These are phyloP conservation scores for Calephelis nemesis DNA, from an alignment of 1,140 invertebrate species.

Conservation along the genomic window DNA sequence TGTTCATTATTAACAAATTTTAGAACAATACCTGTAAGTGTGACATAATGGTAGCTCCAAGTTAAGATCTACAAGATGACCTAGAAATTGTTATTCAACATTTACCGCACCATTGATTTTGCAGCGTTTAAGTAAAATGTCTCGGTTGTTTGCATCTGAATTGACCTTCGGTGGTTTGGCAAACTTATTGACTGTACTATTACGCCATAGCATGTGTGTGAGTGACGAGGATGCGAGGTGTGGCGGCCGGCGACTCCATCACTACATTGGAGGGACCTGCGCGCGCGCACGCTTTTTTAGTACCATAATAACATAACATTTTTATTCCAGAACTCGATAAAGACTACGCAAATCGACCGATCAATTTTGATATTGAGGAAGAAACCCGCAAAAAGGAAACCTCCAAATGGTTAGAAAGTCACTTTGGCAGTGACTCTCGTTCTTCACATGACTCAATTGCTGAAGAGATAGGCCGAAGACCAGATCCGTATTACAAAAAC, in stretches of 20 bases:
- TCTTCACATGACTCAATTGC: conserved; percentile 84
- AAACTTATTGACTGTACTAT: conserved; percentile 70
- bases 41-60: not conserved
- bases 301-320: conserved; percentile 32
- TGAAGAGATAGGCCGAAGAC: conserved; percentile 79
- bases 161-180: conserved; percentile 74
- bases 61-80: conserved; percentile 37
- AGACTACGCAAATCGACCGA: conserved; percentile 89
- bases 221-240: conserved; percentile 47
- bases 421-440: conserved; percentile 92
- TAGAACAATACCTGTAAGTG: not conserved
- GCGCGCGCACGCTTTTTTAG: conserved; percentile 44
- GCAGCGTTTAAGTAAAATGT: conserved; percentile 55
- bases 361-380: conserved; percentile 92
- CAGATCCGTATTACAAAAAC: conserved; percentile 87
- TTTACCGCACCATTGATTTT: conserved; percentile 50
- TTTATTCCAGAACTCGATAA: conserved; percentile 80
- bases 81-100: conserved; percentile 60
- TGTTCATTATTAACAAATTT: too few relatives aligned
- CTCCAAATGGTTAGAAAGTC: conserved; percentile 92
- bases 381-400: conserved; percentile 93
- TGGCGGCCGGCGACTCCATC: conserved; percentile 33
- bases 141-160: conserved; percentile 63
- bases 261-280: conserved; percentile 40
- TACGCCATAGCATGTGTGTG: conserved; percentile 62